Evolutionary conservation across 2,113 vertebrate species (phyloP), one percentile per base, ranked within the genome.

Genomic region (Saguinus imperator): DNA sequence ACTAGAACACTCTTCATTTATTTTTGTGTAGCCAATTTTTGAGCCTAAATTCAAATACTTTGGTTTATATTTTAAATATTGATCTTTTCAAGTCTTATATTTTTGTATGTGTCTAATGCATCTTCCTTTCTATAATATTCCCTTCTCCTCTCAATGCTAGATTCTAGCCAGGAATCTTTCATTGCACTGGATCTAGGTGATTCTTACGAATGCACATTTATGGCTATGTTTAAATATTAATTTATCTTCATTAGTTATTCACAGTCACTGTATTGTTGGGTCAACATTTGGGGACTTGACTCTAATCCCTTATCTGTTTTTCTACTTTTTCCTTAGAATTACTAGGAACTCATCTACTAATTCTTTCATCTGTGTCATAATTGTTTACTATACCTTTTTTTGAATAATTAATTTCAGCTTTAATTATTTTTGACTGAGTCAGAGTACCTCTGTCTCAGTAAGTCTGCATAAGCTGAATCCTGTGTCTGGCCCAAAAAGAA

Each of bases 341-440:
- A 55, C 18, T 48, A 40, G 25, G 91, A 76, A 76, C 35, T 11
- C 43, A 29, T 75, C 11, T 17, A 57, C 10, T 83, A 70, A 10
- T 76, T 94, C 43, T 87, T 72, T 10, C 17, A 32, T 45, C 18
- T 70, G 27, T 68, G 4, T 83, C 64, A 64, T 92, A 73, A 45
- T 16, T 61, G 0, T 89, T 91, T 87, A 43, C 35, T 80, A 72
- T 55, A 4, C 25, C 27, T 89, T 84, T 88, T 21, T 96, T 94
- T 81, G 6, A n/a, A 95, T 93, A 85, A 94, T 37, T 40, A 91
- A 58, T 48, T 83, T 87, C n/a, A 82, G 16, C 13, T 95, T 92
- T 82, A 89, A 32, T 77, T 91, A 20, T 87, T 76, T 96, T 37
- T 58, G 4, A 29, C 11, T 76, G 57, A 85, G 18, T 79, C 48